Evolutionary conservation across 2,888 invertebrate species (phyloP).

Genomic region (Mantis religiosa): DNA sequence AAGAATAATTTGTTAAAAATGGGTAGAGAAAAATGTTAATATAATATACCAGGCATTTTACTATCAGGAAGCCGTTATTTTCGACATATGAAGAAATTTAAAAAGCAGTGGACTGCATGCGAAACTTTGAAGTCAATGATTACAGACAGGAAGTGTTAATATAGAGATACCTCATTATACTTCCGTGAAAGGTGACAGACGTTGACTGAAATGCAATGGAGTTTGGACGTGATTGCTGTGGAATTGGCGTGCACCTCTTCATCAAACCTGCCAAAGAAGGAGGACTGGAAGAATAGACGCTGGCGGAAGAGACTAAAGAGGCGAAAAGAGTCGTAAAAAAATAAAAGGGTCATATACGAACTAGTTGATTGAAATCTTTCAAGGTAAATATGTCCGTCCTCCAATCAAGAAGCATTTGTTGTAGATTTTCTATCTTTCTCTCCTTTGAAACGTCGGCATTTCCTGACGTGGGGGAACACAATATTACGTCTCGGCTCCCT

Average conservation of each 20-base stretch:
- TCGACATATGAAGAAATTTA: too few species aligned
- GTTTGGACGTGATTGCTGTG: too few species aligned
- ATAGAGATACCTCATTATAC: neutral
- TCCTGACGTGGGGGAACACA: neutral
- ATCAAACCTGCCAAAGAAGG: neutral
- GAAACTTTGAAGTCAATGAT: too few species aligned
- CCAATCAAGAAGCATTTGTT: neutral
- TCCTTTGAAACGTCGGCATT: neutral
- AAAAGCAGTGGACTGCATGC: too few species aligned
- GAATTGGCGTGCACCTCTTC: neutral
- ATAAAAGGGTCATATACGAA: neutral
- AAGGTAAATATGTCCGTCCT: neutral
- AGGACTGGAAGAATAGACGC: neutral
- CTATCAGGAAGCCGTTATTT: too few species aligned
- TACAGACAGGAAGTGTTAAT: neutral
- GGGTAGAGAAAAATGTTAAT: too few species aligned
- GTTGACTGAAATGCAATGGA: neutral
- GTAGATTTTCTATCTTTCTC: neutral
- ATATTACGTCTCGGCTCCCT: neutral
- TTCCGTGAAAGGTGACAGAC: neutral
- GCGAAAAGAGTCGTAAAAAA: neutral
- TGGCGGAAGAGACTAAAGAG: neutral
- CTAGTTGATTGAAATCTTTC: neutral
- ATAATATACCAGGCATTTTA: too few species aligned
- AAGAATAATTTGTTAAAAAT: too few species aligned